phyloP scores from a whole-genome alignment of 2,797 vertebrate genomes.

The Acestrorhynchus altus region DNA sequence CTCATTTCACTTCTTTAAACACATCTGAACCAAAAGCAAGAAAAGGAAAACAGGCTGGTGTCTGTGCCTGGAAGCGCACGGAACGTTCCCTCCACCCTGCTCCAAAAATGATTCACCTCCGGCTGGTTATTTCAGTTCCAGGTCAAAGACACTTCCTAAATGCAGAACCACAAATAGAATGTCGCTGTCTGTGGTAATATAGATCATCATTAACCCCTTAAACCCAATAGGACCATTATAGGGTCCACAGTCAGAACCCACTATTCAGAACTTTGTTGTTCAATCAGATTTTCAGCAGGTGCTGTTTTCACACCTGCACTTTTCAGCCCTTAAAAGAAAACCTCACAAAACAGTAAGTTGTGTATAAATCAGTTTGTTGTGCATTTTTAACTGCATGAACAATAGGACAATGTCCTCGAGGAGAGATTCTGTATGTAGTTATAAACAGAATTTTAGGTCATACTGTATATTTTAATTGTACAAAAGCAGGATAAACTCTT shows the following conservation, averaged over 20 bases:
- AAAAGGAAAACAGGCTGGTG: neutral
- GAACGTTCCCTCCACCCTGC: constrained; percentile 15
- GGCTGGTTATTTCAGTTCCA: constrained; percentile 35
- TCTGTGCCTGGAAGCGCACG: neutral
- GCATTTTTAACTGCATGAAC: no score
- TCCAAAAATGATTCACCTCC: constrained; percentile 39
- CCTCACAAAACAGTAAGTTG: no score
- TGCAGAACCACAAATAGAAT: constrained; percentile 5
- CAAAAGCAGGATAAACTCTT: no score
- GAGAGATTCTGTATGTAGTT: no score
- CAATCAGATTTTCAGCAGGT: no score
- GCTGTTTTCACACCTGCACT: no score
- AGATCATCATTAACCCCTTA: neutral
- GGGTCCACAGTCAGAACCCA: neutral
- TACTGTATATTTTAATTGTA: no score
- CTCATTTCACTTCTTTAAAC: constrained; percentile 5
- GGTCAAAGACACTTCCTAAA: constrained; percentile 23
- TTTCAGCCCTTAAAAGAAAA: no score
- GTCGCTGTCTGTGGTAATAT: neutral
- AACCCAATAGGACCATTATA: neutral
- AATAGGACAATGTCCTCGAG: no score
- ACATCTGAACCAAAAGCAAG: neutral
- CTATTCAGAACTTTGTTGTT: neutral
- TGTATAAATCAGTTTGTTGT: no score
- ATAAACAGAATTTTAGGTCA: no score